Evolutionary conservation across 2,888 invertebrate species (phyloP), one percentile per base, ranked within the genome.

Genomic region (Agrotis segetum): DNA sequence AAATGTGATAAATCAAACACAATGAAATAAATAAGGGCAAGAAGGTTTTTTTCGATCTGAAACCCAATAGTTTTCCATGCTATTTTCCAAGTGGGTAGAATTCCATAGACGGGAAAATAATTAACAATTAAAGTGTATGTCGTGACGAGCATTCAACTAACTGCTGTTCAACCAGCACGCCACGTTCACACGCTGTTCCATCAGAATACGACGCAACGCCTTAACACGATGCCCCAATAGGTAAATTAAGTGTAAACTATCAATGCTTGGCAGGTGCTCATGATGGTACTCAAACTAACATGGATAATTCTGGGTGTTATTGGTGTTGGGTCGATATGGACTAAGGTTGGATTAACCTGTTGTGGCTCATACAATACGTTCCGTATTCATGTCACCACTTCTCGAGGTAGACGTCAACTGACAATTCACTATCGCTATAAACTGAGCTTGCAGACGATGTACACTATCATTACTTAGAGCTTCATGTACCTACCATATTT

Each of bases 221-320:
- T 21, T 17, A 21, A 52, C 40, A 67, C 44, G 34, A 21, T 21
- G 46, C 29, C 47, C 21, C 11, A 53, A 19, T 19, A 49, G 47
- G 59, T 65, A 67, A 70, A 80, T 78, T 74, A 68, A 78, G 74
- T 62, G 79, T 61, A 74, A 82, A 66, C 70, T 60, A 63, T 67
- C 46, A 29, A 40, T 24, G 34, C 44, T 11, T 44, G 29, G 49
- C 17, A 6, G 40, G 50, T 52, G 47, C 46, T 55, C 34, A n/a
- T 17, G n/a, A 3, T 2, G 17, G 34, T 13, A 53, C 21, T 16
- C 50, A 13, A 40, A 46, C 49, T 40, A n/a, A 13, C 29, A n/a
- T 3, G 29, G 60, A 61, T 60, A 47, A 44, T 44, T 44, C 34
- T 16, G 29, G 17, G n/a, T 16, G 66, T 40, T 29, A 53, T 44